A percentile compares a stretch with the other conserved stretches of the same genome.
Evolutionary conservation across 2,888 invertebrate genomes (phyloP).

Genomic region (Tachina lurida): DNA sequence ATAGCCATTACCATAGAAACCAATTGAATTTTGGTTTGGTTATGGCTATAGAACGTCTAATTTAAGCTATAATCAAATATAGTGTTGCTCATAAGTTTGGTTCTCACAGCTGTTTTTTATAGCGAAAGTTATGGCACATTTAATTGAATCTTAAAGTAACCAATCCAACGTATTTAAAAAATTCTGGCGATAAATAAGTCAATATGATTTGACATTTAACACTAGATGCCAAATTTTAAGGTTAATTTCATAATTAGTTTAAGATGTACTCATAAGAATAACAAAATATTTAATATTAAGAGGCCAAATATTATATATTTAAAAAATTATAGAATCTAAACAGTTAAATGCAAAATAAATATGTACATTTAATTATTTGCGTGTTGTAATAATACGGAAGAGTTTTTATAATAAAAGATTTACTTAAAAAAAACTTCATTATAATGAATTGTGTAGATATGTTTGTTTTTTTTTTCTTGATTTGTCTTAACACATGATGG

Average conservation of each 20-base stretch:
- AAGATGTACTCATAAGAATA: constrained; percentile 31
- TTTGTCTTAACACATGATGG: constrained; percentile 51
- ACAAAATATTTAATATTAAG: background rate
- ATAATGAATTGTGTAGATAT: constrained; percentile 4
- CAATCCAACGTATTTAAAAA: background rate
- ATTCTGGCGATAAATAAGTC: constrained; percentile 7
- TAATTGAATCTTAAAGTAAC: background rate
- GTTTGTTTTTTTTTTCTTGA: background rate
- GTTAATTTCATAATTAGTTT: constrained; percentile 39
- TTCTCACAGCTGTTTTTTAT: no score
- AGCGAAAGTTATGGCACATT: no score
- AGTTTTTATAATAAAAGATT: constrained; percentile 41
- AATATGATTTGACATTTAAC: background rate
- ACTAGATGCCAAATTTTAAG: constrained; percentile 23
- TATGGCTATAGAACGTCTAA: no score
- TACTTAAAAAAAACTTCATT: constrained; percentile 29
- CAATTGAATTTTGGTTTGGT: no score
- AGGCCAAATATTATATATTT: constrained; percentile 22
- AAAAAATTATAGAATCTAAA: constrained; percentile 51
- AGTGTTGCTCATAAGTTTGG: no score
- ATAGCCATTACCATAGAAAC: no score
- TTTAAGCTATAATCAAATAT: no score
- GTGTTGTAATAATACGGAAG: constrained; percentile 44
- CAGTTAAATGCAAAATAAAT: constrained; percentile 55
- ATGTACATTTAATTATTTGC: constrained; percentile 2